Evolutionary conservation across 2,113 vertebrate genomes (phyloP).

Genomic region (Notarius quadriscutis): DNA sequence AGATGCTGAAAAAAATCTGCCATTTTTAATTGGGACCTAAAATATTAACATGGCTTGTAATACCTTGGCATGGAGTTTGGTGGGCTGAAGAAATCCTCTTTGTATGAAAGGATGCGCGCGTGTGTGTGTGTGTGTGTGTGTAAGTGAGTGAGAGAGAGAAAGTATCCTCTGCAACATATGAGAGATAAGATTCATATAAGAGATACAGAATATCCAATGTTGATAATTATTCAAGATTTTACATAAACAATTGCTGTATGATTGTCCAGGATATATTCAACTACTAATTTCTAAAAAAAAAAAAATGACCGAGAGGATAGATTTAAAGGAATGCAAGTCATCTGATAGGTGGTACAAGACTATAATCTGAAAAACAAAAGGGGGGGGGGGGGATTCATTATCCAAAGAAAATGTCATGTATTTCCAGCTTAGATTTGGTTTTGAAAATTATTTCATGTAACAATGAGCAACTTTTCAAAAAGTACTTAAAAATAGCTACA

Average conservation of each 20-base stretch:
- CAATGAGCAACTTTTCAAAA: background rate
- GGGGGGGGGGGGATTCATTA: background rate
- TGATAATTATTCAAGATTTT: background rate
- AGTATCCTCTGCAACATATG: background rate
- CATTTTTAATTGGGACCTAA: constrained; percentile 93
- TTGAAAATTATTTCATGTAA: background rate
- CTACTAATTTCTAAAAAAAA: no score
- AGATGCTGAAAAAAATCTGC: constrained; percentile 80
- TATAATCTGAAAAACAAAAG: background rate
- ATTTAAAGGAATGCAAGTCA: no score
- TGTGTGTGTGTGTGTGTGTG: background rate
- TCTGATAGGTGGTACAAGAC: background rate
- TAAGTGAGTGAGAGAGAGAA: background rate
- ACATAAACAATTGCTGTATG: background rate
- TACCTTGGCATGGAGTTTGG: constrained; percentile 74
- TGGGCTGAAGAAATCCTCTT: constrained; percentile 70
- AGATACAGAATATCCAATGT: background rate
- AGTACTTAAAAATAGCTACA: background rate
- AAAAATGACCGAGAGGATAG: no score
- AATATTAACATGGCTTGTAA: constrained; percentile 93
- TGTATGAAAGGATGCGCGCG: constrained; percentile 73
- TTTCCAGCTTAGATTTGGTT: background rate
- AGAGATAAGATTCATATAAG: background rate
- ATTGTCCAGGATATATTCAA: background rate
- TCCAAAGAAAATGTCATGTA: background rate